These are phyloP conservation scores for Campylomormyrus tamandua DNA, from an alignment of 2,113 vertebrate genomes.

Conservation along the genomic window DNA sequence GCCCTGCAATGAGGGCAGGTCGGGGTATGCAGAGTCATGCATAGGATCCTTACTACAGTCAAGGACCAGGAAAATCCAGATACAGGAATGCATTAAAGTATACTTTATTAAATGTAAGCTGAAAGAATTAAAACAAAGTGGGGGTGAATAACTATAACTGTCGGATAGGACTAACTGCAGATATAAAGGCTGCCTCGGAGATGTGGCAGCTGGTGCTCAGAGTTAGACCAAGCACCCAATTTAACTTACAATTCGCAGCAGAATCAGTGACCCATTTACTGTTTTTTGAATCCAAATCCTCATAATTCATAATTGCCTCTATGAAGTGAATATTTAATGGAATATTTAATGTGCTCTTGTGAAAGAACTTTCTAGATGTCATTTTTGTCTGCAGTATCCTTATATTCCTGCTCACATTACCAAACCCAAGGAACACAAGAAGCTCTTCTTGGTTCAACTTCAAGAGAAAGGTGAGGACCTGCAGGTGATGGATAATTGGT, in stretches of 20 bases:
- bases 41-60: background rate
- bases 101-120: background rate
- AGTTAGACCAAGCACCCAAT: background rate
- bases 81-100: background rate
- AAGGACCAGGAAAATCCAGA: background rate
- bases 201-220: background rate
- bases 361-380: background rate
- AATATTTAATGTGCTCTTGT: background rate
- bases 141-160: background rate
- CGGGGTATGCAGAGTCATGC: background rate
- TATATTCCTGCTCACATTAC: constrained; percentile 98
- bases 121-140: background rate
- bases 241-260: background rate
- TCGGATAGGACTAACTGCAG: background rate
- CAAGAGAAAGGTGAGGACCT: constrained; percentile 85
- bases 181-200: background rate
- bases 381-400: constrained; percentile 69
- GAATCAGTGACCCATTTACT: background rate
- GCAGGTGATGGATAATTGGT: background rate
- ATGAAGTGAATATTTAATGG: background rate
- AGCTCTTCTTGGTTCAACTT: constrained; percentile 93
- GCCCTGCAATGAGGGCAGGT: background rate
- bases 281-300: background rate
- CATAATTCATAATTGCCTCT: background rate
- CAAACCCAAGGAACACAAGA: constrained; percentile 98